Evolutionary conservation across 2,113 vertebrate species (phyloP).

Genomic region (Phocoena phocoena): DNA sequence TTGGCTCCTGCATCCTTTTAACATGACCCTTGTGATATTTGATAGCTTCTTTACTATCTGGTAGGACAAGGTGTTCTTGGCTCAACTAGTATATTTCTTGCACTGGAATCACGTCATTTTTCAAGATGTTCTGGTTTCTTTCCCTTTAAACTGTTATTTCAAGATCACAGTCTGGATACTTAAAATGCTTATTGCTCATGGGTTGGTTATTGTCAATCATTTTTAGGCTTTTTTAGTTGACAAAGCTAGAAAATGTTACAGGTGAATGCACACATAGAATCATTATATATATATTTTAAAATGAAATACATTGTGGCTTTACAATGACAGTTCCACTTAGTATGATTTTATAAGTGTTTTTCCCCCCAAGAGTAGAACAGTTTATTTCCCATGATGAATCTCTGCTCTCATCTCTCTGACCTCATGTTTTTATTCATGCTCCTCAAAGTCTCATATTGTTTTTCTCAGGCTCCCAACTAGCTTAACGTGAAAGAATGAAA

Average conservation of each 20-base stretch:
- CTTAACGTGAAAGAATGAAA: not conserved
- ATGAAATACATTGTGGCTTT: not conserved
- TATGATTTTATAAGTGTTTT: not conserved
- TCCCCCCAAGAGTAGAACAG: no score
- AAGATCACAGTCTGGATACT: not conserved
- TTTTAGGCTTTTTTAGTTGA: not conserved
- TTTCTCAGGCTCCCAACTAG: not conserved
- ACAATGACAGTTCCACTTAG: not conserved
- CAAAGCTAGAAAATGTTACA: not conserved
- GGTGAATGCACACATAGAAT: not conserved
- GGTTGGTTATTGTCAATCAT: not conserved
- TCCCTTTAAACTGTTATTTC: not conserved
- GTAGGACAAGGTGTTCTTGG: not conserved
- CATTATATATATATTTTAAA: not conserved
- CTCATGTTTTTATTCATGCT: not conserved
- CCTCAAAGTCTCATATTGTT: not conserved
- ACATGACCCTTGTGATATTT: not conserved
- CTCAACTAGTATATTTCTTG: not conserved
- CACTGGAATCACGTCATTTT: not conserved
- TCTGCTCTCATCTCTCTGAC: not conserved
- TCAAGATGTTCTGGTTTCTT: not conserved
- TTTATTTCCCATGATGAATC: not conserved
- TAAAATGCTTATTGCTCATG: not conserved
- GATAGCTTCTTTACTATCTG: not conserved
- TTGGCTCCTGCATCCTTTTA: not conserved